Evolutionary conservation across 2,113 vertebrate species (phyloP).

Genomic region (Spermophilus dauricus): DNA sequence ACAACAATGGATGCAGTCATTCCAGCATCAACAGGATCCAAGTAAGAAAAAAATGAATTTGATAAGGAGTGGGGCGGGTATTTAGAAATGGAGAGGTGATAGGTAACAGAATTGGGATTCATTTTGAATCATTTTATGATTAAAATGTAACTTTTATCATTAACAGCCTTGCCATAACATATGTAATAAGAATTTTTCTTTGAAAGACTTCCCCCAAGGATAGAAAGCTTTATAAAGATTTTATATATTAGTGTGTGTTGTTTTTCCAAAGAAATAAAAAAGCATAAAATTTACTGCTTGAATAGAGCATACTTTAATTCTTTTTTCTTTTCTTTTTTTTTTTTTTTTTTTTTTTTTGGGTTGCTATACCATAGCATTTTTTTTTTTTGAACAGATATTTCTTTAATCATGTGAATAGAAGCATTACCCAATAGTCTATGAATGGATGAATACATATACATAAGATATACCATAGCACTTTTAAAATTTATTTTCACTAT

Average conservation of each 20-base stretch:
- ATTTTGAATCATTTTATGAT: conserved; percentile 28
- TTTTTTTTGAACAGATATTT: too few relatives aligned
- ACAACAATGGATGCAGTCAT: conserved; percentile 99
- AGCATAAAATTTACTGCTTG: conserved; percentile 59
- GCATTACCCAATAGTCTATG: too few relatives aligned
- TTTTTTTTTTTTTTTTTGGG: too few relatives aligned
- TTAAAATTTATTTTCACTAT: conserved; percentile 8
- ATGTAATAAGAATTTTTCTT: background rate
- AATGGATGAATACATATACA: too few relatives aligned
- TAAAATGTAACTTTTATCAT: conserved; percentile 28
- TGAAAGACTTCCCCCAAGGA: background rate
- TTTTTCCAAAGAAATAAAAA: conserved; percentile 53
- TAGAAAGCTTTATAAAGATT: conserved; percentile 6
- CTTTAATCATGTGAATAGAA: too few relatives aligned
- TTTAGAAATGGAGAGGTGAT: background rate
- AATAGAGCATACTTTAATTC: background rate
- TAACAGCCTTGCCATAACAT: background rate
- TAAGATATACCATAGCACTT: background rate
- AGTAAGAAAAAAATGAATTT: conserved; percentile 88
- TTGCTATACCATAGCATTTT: background rate
- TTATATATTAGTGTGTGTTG: conserved; percentile 41
- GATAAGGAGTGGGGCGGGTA: background rate
- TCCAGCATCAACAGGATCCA: conserved; percentile 99
- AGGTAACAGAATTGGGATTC: background rate
- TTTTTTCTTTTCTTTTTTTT: too few relatives aligned